A percentile compares a stretch with the other conserved stretches of the same genome.
Conservation (phyloP, 2,797 vertebrate genomes). For the Semaprochilodus insignis region DNA sequence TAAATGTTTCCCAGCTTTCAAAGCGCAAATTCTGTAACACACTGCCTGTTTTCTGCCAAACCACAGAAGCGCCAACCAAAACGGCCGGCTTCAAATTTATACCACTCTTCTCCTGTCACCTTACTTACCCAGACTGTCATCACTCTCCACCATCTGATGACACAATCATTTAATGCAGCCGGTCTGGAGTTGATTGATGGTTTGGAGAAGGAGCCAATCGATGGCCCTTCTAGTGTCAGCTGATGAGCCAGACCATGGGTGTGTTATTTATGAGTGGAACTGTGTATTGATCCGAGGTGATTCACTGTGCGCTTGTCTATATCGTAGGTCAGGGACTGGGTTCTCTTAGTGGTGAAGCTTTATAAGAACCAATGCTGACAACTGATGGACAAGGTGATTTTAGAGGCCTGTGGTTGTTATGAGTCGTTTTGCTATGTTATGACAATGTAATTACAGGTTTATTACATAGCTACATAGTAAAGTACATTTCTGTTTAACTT, state of each 20-base stretch:
- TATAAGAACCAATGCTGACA: neutral
- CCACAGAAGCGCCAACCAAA: neutral
- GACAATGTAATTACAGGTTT: no score
- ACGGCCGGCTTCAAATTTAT: constrained; percentile 5
- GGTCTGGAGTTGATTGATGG: constrained; percentile 44
- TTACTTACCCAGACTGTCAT: constrained; percentile 17
- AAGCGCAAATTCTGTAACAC: no score
- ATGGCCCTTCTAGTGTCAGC: constrained; percentile 55
- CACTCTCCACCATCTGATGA: constrained; percentile 22
- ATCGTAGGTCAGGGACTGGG: constrained; percentile 47
- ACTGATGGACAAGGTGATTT: neutral
- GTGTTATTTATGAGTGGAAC: constrained; percentile 63
- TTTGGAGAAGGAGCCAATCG: constrained; percentile 43
- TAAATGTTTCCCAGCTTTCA: constrained; percentile 8
- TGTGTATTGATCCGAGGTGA: constrained; percentile 57
- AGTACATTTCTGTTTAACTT: no score
- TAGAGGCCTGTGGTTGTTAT: neutral
- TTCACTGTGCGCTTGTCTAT: constrained; percentile 48
- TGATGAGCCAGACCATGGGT: constrained; percentile 48
- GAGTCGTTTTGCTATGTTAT: neutral
- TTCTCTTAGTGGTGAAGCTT: neutral
- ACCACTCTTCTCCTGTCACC: neutral
- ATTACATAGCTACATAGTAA: no score
- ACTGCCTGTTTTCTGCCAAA: neutral
- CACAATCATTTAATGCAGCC: constrained; percentile 44